phyloP scores from a whole-genome alignment of 1,140 invertebrate genomes.

The Polyergus mexicanus region DNA sequence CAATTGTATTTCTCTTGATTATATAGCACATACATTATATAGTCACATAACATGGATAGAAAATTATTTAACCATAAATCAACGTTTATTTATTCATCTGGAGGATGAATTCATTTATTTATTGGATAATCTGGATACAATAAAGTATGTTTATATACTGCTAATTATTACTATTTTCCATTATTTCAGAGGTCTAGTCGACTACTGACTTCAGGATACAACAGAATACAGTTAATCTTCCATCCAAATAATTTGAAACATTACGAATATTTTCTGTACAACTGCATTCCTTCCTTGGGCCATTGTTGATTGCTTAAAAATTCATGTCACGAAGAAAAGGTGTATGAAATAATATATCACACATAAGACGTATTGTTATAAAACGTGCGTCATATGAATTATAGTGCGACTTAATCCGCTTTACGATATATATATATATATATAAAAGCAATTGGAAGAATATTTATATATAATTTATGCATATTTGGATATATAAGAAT shows the following conservation, averaged over 20 bases:
- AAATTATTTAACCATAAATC: conserved; percentile 2
- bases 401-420: conserved; percentile 8
- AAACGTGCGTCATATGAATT: conserved; percentile 12
- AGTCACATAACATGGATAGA: neutral
- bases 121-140: too few relatives aligned
- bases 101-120: too few relatives aligned
- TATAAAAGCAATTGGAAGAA: neutral
- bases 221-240: conserved; percentile 64
- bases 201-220: conserved; percentile 64
- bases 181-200: conserved; percentile 71
- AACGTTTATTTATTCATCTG: neutral
- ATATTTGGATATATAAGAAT: neutral
- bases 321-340: conserved; percentile 9
- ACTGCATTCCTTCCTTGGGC: conserved; percentile 67
- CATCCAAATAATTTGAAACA: conserved; percentile 57
- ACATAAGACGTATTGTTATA: neutral
- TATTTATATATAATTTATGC: conserved; percentile 20
- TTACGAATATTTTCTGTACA: conserved; percentile 61
- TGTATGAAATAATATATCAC: neutral
- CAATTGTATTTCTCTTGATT: too few relatives aligned
- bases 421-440: conserved; percentile 7
- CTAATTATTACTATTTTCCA: conserved; percentile 21
- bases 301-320: conserved; percentile 17
- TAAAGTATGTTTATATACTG: neutral
- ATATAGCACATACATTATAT: neutral